A percentile compares a stretch with the other conserved stretches of the same genome.
Conservation (phyloP, 2,797 vertebrate genomes). For the Channallabes apus region DNA sequence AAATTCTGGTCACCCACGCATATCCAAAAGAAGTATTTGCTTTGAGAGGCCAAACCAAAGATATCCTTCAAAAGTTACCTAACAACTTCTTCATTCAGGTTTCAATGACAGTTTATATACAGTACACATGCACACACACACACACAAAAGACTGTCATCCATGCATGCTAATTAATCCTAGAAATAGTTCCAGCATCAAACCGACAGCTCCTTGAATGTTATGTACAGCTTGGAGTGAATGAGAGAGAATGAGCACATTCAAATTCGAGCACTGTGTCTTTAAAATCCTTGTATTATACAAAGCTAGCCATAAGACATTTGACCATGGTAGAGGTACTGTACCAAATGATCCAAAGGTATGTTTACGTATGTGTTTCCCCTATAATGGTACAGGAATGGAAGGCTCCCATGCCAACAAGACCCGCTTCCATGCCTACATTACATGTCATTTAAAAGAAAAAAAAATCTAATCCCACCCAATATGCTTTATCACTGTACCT, state of each 20-base stretch:
- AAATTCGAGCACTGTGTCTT: neutral
- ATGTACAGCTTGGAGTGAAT: neutral
- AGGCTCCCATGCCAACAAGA: too few relatives aligned
- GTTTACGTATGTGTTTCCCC: too few relatives aligned
- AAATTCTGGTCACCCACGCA: neutral
- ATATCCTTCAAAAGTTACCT: neutral
- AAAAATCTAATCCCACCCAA: too few relatives aligned
- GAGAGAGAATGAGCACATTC: neutral
- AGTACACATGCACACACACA: too few relatives aligned
- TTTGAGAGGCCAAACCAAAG: constrained; percentile 5
- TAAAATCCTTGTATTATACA: neutral
- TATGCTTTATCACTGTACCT: too few relatives aligned
- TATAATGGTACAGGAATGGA: too few relatives aligned
- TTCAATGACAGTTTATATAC: neutral
- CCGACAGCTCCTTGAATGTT: neutral
- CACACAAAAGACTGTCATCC: neutral
- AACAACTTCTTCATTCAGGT: neutral
- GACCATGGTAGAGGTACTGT: too few relatives aligned
- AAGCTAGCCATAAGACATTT: neutral
- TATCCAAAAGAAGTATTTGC: neutral
- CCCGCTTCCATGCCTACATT: too few relatives aligned
- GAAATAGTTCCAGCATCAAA: neutral
- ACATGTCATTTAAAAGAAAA: too few relatives aligned
- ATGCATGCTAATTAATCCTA: neutral
- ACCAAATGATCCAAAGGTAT: too few relatives aligned